Base-by-base conservation (phyloP, 2,113 vertebrate genomes). In the Nymphicus hollandicus region DNA sequence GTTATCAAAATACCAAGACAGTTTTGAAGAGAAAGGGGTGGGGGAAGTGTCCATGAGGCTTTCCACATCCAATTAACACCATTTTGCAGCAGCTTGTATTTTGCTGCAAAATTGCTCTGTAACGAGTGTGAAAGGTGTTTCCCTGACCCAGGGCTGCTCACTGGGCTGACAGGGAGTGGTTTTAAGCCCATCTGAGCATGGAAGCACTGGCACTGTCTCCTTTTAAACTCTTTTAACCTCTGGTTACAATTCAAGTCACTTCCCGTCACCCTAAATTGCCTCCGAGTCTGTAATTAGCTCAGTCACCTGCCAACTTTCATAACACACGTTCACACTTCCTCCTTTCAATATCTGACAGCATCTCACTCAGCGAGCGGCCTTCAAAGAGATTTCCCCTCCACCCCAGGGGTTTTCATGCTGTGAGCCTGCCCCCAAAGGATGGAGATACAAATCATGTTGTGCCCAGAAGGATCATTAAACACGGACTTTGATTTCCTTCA, bases 241-340 rank as follows among this genome's bases (percentile, higher is more conserved):
- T 80, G 63, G n/a, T 80, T 68, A 61, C 52, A 28, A 91, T 58
- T 88, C 79, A 17, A 91, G 79, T 77, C 94, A 63, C 79, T 96
- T 82, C 87, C 86, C 16, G 1, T 86, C 91, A 74, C 87, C 82
- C 81, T 50, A 20, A 95, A 88, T 80, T 82, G 89, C 88, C 81
- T 86, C 44, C 0, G 7, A 63, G 68, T 7, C 17, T 0, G 3
- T 91, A 93, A 96, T 95, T 64, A 95, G 89, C 91, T 80, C 78
- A 3, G 74, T 95, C 94, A 92, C 84, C 92, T 95, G 95, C 89
- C 96, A 96, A 10, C 92, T 82, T 47, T 8, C 93, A 86, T 64
- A 68, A 16, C 72, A 33, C 55, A 33, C 8, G 0, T 64, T 90
- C 86, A 1, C 50, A 39, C 83, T 60, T 35, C 55, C 77, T 58